Conservation (phyloP, 2,888 invertebrate genomes). For the Uropetala carovei region DNA sequence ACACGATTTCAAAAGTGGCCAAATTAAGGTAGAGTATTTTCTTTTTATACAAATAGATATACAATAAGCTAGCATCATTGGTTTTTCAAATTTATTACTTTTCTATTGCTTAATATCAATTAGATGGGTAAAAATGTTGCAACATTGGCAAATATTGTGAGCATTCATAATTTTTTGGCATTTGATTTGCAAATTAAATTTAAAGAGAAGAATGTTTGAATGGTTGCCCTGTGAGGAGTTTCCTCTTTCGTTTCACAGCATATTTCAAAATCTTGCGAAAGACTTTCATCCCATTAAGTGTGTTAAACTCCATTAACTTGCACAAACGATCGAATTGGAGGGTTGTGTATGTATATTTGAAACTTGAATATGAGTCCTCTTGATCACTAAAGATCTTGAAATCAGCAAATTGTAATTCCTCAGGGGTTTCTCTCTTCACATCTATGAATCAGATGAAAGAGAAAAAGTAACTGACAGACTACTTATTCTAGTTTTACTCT, state of each 20-base stretch:
- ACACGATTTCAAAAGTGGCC: too few relatives aligned
- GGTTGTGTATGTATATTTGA: slow-evolving; percentile 74
- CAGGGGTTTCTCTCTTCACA: slow-evolving; percentile 72
- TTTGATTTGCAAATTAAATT: too few relatives aligned
- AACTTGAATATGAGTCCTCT: slow-evolving; percentile 73
- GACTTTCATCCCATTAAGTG: slow-evolving; percentile 72
- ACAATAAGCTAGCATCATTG: too few relatives aligned
- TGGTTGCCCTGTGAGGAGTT: background rate
- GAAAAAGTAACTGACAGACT: background rate
- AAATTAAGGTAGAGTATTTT: too few relatives aligned
- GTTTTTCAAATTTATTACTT: too few relatives aligned
- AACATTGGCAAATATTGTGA: too few relatives aligned
- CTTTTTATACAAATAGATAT: too few relatives aligned
- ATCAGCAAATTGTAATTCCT: slow-evolving; percentile 74
- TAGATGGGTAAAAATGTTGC: too few relatives aligned
- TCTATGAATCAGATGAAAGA: slow-evolving; percentile 70
- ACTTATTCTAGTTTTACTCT: background rate
- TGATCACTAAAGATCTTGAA: slow-evolving; percentile 75
- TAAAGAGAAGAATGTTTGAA: too few relatives aligned
- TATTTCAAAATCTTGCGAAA: slow-evolving; percentile 73
- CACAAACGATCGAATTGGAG: slow-evolving; percentile 73
- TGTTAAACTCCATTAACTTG: slow-evolving; percentile 75
- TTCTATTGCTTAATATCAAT: too few relatives aligned
- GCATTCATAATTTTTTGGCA: too few relatives aligned
- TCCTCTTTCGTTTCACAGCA: slow-evolving; percentile 70